These are phyloP conservation scores for Nemotelus nigrinus DNA, from an alignment of 2,888 invertebrate genomes.

Conservation along the genomic window DNA sequence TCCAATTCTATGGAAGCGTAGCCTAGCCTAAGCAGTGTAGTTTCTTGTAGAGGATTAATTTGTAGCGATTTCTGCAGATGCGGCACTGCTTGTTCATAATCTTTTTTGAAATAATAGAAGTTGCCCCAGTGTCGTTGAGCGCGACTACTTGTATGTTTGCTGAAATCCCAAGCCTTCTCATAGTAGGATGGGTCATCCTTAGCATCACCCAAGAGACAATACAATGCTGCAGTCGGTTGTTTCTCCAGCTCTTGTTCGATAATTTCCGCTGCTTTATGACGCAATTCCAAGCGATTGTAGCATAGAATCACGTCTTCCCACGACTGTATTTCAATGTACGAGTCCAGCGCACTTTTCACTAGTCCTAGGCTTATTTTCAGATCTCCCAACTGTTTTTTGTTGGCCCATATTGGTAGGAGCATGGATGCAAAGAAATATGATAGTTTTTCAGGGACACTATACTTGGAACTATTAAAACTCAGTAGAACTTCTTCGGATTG, in stretches of 20 bases:
- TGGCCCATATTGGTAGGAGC: conserved; percentile 78
- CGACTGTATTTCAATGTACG: conserved; percentile 77
- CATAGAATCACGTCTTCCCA: conserved; percentile 96
- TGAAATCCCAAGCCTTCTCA: conserved; percentile 91
- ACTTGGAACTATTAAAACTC: conserved; percentile 62
- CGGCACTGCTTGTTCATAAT: conserved; percentile 81
- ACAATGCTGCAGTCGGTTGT: conserved; percentile 84
- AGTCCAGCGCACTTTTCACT: conserved; percentile 83
- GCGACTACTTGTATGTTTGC: conserved; percentile 80
- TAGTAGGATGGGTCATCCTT: conserved; percentile 81
- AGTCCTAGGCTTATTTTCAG: conserved; percentile 83
- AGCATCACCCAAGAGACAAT: conserved; percentile 92
- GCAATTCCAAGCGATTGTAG: conserved; percentile 83
- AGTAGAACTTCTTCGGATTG: conserved; percentile 85
- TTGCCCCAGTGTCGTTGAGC: conserved; percentile 92
- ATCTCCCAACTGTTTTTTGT: conserved; percentile 81
- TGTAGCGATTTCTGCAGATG: conserved; percentile 85
- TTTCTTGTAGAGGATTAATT: conserved; percentile 87
- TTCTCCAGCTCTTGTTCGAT: conserved; percentile 82
- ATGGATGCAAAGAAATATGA: conserved; percentile 78
- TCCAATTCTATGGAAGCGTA: conserved; percentile 83
- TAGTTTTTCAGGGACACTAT: conserved; percentile 61
- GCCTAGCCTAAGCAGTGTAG: conserved; percentile 87
- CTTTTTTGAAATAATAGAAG: conserved; percentile 77
- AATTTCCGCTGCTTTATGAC: conserved; percentile 91